Evolutionary conservation across 2,797 vertebrate species (phyloP).

Genomic region (Bovichtus variegatus): DNA sequence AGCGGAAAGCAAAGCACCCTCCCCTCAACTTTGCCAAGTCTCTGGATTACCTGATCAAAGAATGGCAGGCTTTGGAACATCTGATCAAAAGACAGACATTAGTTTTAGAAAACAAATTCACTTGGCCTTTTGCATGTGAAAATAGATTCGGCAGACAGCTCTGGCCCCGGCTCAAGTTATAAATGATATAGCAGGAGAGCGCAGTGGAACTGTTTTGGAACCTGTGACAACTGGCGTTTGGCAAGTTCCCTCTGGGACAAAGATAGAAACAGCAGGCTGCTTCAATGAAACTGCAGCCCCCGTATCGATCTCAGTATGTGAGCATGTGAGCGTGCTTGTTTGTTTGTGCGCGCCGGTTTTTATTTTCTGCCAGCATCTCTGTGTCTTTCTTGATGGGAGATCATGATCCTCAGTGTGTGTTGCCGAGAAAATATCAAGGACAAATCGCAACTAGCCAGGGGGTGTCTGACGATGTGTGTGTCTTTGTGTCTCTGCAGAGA

Average conservation of each 20-base stretch:
- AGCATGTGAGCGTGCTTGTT: conserved; percentile 26
- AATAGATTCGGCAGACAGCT: conserved; percentile 66
- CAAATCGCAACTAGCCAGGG: conserved; percentile 53
- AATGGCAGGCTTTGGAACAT: conserved; percentile 69
- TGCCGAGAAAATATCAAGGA: conserved; percentile 59
- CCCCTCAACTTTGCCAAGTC: conserved; percentile 69
- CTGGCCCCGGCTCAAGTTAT: conserved; percentile 59
- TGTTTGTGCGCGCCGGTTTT: conserved; percentile 30
- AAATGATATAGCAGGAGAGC: conserved; percentile 57
- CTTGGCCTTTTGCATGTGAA: conserved; percentile 67
- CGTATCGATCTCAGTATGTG: conserved; percentile 49
- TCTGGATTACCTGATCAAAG: conserved; percentile 84
- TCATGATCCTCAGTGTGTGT: conserved; percentile 43
- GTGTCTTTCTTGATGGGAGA: conserved; percentile 50
- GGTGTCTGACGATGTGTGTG: conserved; percentile 39
- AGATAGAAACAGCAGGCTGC: conserved; percentile 68
- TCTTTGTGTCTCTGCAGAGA: conserved; percentile 32
- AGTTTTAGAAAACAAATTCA: conserved; percentile 75
- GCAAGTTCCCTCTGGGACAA: conserved; percentile 71
- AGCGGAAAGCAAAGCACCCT: conserved; percentile 62
- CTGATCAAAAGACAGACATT: conserved; percentile 78
- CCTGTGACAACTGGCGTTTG: conserved; percentile 75
- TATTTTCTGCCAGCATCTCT: conserved; percentile 29
- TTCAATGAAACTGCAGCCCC: conserved; percentile 71
- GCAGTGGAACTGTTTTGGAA: conserved; percentile 63